Conservation (phyloP, 1,140 invertebrate species). For the Magallana gigas region DNA sequence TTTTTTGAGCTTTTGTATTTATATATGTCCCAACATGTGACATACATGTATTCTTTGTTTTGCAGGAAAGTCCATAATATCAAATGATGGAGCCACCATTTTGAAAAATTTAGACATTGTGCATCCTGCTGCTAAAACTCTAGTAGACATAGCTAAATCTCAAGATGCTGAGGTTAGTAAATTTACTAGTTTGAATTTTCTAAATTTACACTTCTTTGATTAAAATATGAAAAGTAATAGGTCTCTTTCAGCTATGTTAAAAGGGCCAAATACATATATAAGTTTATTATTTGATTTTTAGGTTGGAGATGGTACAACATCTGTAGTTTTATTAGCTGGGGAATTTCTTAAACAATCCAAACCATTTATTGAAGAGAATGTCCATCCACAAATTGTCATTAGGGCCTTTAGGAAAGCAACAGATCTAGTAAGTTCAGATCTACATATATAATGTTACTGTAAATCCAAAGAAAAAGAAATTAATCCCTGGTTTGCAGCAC, state of each 20-base stretch:
- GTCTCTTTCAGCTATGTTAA: no score
- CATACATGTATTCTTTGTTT: conserved; percentile 38
- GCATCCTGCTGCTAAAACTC: conserved; percentile 97
- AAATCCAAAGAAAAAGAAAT: no score
- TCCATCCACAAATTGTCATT: conserved; percentile 96
- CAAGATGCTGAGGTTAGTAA: conserved; percentile 96
- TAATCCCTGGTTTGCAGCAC: background rate
- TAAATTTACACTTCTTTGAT: no score
- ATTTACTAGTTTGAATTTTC: no score
- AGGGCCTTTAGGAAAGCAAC: conserved; percentile 91
- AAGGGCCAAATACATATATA: no score
- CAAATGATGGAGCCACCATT: conserved; percentile 99
- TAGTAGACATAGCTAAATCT: conserved; percentile 99
- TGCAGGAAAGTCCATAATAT: conserved; percentile 94
- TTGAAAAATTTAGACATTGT: conserved; percentile 98
- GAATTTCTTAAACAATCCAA: conserved; percentile 98
- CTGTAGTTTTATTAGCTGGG: conserved; percentile 95
- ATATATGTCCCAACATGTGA: background rate
- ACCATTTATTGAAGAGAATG: conserved; percentile 96
- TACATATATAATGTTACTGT: background rate
- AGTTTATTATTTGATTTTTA: conserved; percentile 72
- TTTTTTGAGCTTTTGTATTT: no score
- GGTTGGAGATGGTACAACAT: conserved; percentile 99
- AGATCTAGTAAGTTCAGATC: conserved; percentile 81
- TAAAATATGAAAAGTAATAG: no score